Conservation (phyloP, 1,140 invertebrate genomes). For the Zaprionus inermis region DNA sequence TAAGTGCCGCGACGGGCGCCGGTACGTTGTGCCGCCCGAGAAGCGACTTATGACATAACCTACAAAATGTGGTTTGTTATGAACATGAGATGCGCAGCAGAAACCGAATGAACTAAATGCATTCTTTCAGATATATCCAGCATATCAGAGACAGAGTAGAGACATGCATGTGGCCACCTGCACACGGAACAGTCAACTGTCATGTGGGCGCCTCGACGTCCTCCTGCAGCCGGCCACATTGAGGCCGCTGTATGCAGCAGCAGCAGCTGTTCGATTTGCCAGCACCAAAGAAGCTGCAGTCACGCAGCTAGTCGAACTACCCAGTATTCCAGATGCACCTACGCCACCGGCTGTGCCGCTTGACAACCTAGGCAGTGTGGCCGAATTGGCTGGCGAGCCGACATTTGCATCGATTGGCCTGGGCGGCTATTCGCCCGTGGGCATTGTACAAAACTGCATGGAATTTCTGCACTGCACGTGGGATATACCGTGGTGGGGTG, state of each 20-base stretch:
- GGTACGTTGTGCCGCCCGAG: not conserved
- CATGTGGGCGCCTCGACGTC: not conserved
- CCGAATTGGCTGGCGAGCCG: constrained; percentile 88
- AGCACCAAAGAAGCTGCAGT: constrained; percentile 44
- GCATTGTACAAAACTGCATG: constrained; percentile 91
- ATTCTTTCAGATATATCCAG: constrained; percentile 27
- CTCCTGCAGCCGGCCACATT: not conserved
- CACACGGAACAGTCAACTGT: constrained; percentile 26
- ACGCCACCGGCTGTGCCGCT: constrained; percentile 77
- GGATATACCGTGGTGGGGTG: constrained; percentile 95
- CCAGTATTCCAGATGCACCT: constrained; percentile 86
- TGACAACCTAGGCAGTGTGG: constrained; percentile 84
- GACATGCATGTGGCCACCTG: constrained; percentile 38
- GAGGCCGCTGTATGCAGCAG: constrained; percentile 13
- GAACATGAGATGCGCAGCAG: constrained; percentile 15
- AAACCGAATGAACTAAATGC: not conserved
- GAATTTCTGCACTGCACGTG: constrained; percentile 91
- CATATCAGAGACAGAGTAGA: constrained; percentile 8
- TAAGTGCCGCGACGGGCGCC: constrained; percentile 25
- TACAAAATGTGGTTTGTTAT: constrained; percentile 55
- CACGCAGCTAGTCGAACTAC: constrained; percentile 75
- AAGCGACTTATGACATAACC: constrained; percentile 54
- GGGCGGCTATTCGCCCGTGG: constrained; percentile 90
- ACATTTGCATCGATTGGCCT: constrained; percentile 92
- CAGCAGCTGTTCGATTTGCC: constrained; percentile 52